Conservation (phyloP, 2,888 invertebrate genomes). For the Aphidoletes aphidimyza region DNA sequence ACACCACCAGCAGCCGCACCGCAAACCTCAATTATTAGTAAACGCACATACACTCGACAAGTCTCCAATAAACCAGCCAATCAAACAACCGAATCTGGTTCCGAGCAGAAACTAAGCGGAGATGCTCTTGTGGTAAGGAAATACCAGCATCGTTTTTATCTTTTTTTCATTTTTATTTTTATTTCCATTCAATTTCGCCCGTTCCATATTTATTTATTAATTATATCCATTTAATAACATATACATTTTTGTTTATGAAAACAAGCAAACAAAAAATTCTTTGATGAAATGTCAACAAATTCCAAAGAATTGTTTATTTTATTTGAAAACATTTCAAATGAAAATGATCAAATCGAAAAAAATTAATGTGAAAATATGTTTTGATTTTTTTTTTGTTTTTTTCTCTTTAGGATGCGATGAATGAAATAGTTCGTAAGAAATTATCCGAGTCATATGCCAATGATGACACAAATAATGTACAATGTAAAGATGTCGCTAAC, state of each 20-base stretch:
- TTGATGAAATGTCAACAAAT: too few relatives aligned
- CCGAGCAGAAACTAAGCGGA: neutral
- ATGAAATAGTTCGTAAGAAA: neutral
- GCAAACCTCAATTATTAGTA: neutral
- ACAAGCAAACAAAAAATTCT: too few relatives aligned
- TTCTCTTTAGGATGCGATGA: neutral
- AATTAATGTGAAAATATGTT: neutral
- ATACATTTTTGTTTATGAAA: too few relatives aligned
- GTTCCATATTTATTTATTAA: too few relatives aligned
- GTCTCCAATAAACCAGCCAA: neutral
- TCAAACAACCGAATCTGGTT: neutral
- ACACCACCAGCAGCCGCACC: neutral
- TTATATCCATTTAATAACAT: too few relatives aligned
- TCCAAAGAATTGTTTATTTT: too few relatives aligned
- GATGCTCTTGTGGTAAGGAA: neutral
- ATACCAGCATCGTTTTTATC: neutral
- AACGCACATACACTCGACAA: slow-evolving; percentile 3
- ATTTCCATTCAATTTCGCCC: too few relatives aligned
- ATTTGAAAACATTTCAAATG: too few relatives aligned
- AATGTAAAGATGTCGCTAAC: neutral
- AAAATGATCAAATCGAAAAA: too few relatives aligned
- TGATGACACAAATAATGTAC: too few relatives aligned
- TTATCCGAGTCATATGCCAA: neutral
- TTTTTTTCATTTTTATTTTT: neutral
- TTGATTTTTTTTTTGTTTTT: neutral